These are phyloP conservation scores for Schizopygopsis malacanthus DNA, from an alignment of 2,797 vertebrate genomes.

Conservation along the genomic window DNA sequence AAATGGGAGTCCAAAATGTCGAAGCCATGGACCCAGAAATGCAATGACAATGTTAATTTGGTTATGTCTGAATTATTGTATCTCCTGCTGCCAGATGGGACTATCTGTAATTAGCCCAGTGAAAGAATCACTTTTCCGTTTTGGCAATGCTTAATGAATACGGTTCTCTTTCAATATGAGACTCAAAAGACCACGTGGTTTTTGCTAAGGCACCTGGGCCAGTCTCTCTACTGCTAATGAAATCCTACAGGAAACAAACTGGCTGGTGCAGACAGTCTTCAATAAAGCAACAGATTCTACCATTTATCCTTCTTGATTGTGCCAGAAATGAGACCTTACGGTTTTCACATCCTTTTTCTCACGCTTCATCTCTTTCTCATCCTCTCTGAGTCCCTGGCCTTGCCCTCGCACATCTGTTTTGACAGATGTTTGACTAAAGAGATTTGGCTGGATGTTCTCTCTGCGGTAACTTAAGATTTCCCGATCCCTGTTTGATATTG, in stretches of 20 bases:
- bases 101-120: conserved; percentile 58
- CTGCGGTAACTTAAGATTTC: conserved; percentile 9
- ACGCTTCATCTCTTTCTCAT: conserved; percentile 6
- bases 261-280: conserved; percentile 39
- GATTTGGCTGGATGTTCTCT: conserved; percentile 44
- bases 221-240: conserved; percentile 46
- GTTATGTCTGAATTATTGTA: conserved; percentile 58
- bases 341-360: conserved; percentile 33
- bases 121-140: conserved; percentile 59
- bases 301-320: conserved; percentile 50
- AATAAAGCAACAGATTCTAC: conserved; percentile 50
- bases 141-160: conserved; percentile 58
- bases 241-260: conserved; percentile 44
- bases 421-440: conserved; percentile 57
- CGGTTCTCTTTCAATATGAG: conserved; percentile 48
- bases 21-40: conserved; percentile 21
- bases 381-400: conserved; percentile 9
- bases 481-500: conserved; percentile 5
- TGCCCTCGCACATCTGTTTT: conserved; percentile 25
- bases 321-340: conserved; percentile 32
- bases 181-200: conserved; percentile 37
- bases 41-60: conserved; percentile 58
- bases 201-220: conserved; percentile 44
- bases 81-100: conserved; percentile 62
- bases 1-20: not conserved